Base-by-base conservation (phyloP, 2,888 invertebrate genomes). In the Caenorhabditis wallacei region DNA sequence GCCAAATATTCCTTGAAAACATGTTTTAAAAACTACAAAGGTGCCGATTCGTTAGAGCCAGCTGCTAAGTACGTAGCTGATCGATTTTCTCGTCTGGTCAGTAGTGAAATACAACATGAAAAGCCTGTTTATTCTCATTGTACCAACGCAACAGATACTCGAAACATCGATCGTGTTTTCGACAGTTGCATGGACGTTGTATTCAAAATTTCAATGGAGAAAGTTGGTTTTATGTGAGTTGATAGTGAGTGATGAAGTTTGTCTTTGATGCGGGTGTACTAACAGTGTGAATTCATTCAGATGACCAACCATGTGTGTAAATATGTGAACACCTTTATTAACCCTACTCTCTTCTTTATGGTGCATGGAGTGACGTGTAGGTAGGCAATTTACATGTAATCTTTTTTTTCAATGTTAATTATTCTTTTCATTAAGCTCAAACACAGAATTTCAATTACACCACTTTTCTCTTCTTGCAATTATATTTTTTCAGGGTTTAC, bases 91-190 rank as follows among this genome's bases (percentile, higher is more conserved):
- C 88, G 90, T 35, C 87, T 92, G 63, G 91, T 92, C 46, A 79
- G 88, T 5, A 64, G 76, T 1, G 89, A 88, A 46, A 85, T 88
- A 37, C 84, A 84, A 35, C 91, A 87, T 30, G 90, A 92, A 79
- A 92, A 92, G 83, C 91, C 91, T 22, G 22, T 88, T 20, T 93
- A 93, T 86, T 90, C 89, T 1, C 93, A 93, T 80, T 90, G 92
- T 48, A 92, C 92, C 0, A 92, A 92, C 76, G 93, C 93, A 10
- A 92, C 92, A 11, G 92, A 93, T 84, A 92, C 92, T 20, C 82
- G 91, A 22, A 91, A 91, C 80, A 92, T 93, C 88, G 91, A 92
- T 80, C 86, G 88, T 46, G 91, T 91, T 5, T 91, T 91, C 72
- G 91, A 91, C 57, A 84, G 86, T 37, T 91, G 90, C 59, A 88